Evolutionary conservation across 2,888 invertebrate genomes (phyloP).

Genomic region (Cryptocephalus primarius): DNA sequence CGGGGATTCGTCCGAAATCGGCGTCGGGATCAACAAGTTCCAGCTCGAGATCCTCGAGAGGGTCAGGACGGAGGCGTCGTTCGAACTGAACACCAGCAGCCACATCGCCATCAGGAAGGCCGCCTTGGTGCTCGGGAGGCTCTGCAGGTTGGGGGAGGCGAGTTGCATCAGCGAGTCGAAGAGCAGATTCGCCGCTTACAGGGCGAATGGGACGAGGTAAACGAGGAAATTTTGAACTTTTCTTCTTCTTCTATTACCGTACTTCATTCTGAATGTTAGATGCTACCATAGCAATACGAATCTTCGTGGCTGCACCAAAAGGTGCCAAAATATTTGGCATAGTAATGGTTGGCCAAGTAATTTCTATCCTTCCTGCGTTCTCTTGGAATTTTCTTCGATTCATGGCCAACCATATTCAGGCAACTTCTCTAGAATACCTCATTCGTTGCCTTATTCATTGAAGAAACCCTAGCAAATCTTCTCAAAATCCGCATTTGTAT

Average conservation of each 20-base stretch:
- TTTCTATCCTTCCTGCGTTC: too few species aligned
- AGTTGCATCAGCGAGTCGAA: not conserved
- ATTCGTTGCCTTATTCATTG: too few species aligned
- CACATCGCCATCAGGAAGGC: not conserved
- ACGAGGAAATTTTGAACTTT: not conserved
- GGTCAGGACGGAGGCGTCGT: not conserved
- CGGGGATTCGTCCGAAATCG: slow-evolving; percentile 5
- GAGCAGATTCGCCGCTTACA: not conserved
- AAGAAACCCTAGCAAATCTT: too few species aligned
- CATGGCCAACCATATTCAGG: too few species aligned
- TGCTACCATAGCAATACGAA: too few species aligned
- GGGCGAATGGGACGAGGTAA: slow-evolving; percentile 1
- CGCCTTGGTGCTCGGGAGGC: not conserved
- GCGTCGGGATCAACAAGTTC: not conserved
- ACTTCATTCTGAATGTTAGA: too few species aligned
- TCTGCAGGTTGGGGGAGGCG: not conserved
- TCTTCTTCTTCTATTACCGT: not conserved
- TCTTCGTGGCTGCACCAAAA: too few species aligned
- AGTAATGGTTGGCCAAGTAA: too few species aligned
- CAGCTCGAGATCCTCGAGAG: not conserved
- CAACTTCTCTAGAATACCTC: too few species aligned
- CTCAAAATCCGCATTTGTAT: too few species aligned
- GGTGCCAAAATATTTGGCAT: too few species aligned
- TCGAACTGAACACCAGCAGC: not conserved
- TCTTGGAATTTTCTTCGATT: too few species aligned